Percentiles rank a stretch among this genome's conserved stretches.
Evolutionary conservation across 2,113 vertebrate genomes (phyloP).

Genomic region (Sylvietta virens): DNA sequence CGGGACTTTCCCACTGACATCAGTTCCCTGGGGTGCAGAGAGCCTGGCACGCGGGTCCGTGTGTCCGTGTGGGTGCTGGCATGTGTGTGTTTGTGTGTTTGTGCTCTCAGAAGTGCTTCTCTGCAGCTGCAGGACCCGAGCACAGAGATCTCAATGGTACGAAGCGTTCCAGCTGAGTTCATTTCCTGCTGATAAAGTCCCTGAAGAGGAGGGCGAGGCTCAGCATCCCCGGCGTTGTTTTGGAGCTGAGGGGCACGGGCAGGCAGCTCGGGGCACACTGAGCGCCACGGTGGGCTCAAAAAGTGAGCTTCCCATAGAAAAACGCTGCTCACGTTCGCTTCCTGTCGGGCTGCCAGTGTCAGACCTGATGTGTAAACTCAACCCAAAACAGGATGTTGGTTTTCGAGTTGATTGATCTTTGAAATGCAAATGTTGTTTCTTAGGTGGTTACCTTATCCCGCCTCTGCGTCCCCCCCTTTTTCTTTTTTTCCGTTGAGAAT

Average conservation of each 20-base stretch:
- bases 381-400: conserved; percentile 74
- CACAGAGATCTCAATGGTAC: conserved; percentile 7
- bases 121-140: conserved; percentile 65
- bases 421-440: conserved; percentile 30
- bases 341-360: conserved; percentile 26
- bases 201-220: conserved; percentile 45
- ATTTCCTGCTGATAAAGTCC: conserved; percentile 69
- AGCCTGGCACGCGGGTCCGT: fast-evolving
- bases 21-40: background rate
- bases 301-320: background rate
- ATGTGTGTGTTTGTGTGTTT: background rate
- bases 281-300: background rate
- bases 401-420: conserved; percentile 25
- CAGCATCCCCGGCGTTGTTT: background rate
- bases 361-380: background rate
- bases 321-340: conserved; percentile 23
- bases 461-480: fast-evolving
- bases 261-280: background rate
- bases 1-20: background rate
- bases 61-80: background rate
- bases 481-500: background rate
- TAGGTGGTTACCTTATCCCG: background rate
- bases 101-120: background rate
- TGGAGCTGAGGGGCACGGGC: background rate
- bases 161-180: conserved; percentile 56